Conservation (phyloP, 1,140 invertebrate genomes). For the Pteromalus puparum region DNA sequence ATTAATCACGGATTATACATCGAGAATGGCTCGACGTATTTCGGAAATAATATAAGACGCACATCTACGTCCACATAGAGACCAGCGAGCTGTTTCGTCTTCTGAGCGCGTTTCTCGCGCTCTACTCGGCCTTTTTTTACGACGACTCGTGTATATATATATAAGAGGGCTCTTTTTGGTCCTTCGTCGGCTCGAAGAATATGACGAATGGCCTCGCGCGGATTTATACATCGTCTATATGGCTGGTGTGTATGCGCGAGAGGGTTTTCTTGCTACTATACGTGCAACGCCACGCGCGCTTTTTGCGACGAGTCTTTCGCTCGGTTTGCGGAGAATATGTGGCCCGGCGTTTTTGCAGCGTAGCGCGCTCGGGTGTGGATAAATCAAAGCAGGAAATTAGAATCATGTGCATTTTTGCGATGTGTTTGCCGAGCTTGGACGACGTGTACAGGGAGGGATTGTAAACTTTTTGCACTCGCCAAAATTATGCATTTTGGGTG, state of each 20-base stretch:
- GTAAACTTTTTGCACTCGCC: too few species aligned
- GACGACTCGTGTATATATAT: neutral
- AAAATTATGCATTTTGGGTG: too few species aligned
- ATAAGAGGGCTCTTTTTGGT: neutral
- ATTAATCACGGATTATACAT: conserved; percentile 40
- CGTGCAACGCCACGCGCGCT: neutral
- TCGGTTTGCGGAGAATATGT: conserved; percentile 4
- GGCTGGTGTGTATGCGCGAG: neutral
- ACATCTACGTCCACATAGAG: neutral
- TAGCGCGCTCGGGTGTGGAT: neutral
- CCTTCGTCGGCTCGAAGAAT: conserved; percentile 1
- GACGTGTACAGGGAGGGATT: too few species aligned
- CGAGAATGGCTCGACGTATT: neutral
- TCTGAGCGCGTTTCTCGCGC: neutral
- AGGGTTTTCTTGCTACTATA: neutral
- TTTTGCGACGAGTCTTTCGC: neutral
- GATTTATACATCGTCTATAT: conserved; percentile 4
- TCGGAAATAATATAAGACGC: conserved; percentile 31
- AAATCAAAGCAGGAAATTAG: conserved; percentile 8
- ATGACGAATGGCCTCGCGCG: conserved; percentile 29
- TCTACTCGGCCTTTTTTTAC: neutral
- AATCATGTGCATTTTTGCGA: neutral
- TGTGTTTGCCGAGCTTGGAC: neutral
- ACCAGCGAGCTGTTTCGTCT: neutral
- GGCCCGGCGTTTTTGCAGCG: neutral